Evolutionary conservation across 2,888 invertebrate genomes (phyloP), one percentile per base, ranked within the genome.

Genomic region (Argyresthia albistria): DNA sequence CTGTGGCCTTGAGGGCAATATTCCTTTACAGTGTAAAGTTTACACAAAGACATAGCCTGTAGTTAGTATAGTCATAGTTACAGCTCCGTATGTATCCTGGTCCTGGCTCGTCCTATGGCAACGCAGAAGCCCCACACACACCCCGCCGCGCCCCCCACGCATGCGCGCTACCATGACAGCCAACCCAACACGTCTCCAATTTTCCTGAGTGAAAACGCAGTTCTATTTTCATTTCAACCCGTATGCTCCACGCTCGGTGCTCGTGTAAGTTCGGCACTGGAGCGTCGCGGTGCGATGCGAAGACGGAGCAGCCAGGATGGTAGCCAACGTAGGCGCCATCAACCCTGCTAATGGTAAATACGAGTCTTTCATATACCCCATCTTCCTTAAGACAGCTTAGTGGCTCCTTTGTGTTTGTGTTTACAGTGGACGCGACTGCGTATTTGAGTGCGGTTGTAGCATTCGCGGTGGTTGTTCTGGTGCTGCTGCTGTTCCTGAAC

Each of bases 391-490:
- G 10, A 14, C 45, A 45, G 45, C 45, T 37, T n/a, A 14, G 6
- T 12, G 9, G 36, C 3, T 9, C 25, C 46, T 46, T 46, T 52
- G 35, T 39, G 39, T n/a, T 39, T 39, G 39, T 39, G 9, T 39
- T 39, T 39, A 39, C 92, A 78, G 90, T 92, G 79, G 96, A 96
- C 89, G 94, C 96, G 66, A 93, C 95, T 66, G 95, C 95, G 71
- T 93, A 96, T 74, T 90, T 97, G 75, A 96, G 95, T 68, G 95
- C 94, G 58, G 93, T 96, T 65, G 94, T 93, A 58, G 95, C 94
- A 58, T 92, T 97, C 71, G 92, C 96, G 53, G 92, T 93, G 16
- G 88, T 97, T 56, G 89, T 97, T 62, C 88, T 97, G 65, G 92
- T 97, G 59, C 90, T 97, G 67, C 92, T 96, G 66, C 89, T 97